Conservation (phyloP, 2,113 vertebrate species). For the Campylomormyrus tamandua region DNA sequence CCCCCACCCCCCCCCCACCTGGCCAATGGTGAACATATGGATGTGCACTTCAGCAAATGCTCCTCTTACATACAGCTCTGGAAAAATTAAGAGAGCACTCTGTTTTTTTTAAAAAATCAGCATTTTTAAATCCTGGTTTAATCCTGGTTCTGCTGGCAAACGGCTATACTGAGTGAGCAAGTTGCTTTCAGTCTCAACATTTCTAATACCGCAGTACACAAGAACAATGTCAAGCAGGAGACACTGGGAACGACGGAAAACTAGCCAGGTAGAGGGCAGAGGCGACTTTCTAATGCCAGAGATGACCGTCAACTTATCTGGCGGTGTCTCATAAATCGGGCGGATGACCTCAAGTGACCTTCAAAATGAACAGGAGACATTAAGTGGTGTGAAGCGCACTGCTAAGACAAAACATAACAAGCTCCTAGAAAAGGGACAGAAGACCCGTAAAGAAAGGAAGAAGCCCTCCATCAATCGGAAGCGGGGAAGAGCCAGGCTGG, state of each 20-base stretch:
- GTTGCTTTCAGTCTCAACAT: background rate
- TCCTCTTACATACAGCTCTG: background rate
- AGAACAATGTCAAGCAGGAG: background rate
- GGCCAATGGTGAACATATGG: background rate
- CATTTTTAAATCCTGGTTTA: background rate
- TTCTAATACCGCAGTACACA: background rate
- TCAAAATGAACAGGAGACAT: no score
- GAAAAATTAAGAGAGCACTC: background rate
- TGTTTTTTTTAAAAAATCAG: background rate
- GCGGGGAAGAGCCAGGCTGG: no score
- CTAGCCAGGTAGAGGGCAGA: background rate
- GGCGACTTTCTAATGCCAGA: background rate
- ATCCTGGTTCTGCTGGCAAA: background rate
- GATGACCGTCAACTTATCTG: background rate
- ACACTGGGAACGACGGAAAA: background rate
- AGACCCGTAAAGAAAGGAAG: no score
- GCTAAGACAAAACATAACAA: no score
- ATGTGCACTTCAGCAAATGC: background rate
- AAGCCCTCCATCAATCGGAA: no score
- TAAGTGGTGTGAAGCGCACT: no score
- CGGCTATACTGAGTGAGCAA: background rate
- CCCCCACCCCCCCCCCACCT: background rate
- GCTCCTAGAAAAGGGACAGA: no score
- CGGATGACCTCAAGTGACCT: no score
- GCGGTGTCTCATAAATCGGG: no score